These are phyloP conservation scores for Drosophila bocki DNA, from an alignment of 1,140 invertebrate genomes.

Conservation along the genomic window DNA sequence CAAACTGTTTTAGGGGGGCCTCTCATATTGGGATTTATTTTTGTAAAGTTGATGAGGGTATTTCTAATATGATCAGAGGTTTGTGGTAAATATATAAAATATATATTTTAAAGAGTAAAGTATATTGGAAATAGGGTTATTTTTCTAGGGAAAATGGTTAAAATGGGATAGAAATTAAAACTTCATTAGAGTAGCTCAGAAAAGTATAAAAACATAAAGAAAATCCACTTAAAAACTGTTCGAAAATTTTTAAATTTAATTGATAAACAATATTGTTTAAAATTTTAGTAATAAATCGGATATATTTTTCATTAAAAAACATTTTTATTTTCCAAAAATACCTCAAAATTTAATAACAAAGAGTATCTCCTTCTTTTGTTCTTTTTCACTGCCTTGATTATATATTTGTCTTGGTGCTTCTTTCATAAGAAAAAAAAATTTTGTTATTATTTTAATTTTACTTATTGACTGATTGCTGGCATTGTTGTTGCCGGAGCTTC, in stretches of 20 bases:
- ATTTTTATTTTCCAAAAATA: not conserved
- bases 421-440: slow-evolving; percentile 39
- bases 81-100: no score
- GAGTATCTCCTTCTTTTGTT: not conserved
- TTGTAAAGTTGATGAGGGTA: not conserved
- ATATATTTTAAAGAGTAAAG: not conserved
- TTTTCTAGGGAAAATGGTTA: no score
- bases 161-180: no score
- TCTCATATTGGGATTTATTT: not conserved
- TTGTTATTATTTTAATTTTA: slow-evolving; percentile 82
- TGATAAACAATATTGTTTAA: no score
- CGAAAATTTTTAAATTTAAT: no score
- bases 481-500: slow-evolving; percentile 26
- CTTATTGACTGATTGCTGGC: slow-evolving; percentile 64
- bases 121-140: no score
- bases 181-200: no score
- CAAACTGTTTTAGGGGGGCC: not conserved
- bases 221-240: no score
- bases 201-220: no score
- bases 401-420: slow-evolving; percentile 57
- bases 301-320: no score
- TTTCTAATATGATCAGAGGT: not conserved
- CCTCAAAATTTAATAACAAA: slow-evolving; percentile 1
- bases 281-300: no score
- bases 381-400: slow-evolving; percentile 28